Percentiles rank a stretch among this genome's conserved stretches.
Conservation (phyloP, 2,113 vertebrate genomes). For the Cavia aperea region DNA sequence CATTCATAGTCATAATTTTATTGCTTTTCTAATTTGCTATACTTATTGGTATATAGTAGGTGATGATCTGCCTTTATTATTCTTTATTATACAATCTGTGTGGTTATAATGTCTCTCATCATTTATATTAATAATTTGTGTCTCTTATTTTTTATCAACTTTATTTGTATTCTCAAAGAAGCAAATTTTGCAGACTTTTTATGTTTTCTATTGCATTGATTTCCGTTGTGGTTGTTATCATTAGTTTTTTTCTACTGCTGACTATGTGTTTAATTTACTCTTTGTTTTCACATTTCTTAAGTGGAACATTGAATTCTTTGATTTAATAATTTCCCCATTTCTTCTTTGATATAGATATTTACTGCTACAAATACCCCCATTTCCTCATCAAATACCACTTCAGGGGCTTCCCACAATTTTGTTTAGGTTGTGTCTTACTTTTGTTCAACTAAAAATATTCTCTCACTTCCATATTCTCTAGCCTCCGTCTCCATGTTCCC, state of each 20-base stretch:
- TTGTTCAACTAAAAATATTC: slow-evolving; percentile 33
- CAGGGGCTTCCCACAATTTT: neutral
- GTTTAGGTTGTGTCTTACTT: neutral
- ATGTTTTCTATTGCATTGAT: slow-evolving; percentile 42
- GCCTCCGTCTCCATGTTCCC: neutral
- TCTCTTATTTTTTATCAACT: slow-evolving; percentile 7
- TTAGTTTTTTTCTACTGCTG: neutral
- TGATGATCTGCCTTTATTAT: neutral
- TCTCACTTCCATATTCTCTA: slow-evolving; percentile 17
- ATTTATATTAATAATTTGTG: slow-evolving; percentile 27
- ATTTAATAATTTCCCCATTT: neutral
- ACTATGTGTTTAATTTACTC: slow-evolving; percentile 21
- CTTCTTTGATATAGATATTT: neutral
- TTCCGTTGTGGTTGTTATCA: slow-evolving; percentile 46
- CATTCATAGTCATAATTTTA: neutral
- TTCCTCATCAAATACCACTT: neutral
- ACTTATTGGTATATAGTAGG: slow-evolving; percentile 6
- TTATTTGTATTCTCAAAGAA: slow-evolving; percentile 31
- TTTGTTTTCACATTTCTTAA: slow-evolving; percentile 28
- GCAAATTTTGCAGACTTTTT: slow-evolving; percentile 40
- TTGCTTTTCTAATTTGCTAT: neutral
- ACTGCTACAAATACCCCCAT: neutral
- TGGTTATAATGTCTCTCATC: neutral
- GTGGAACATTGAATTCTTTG: neutral
- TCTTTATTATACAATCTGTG: neutral